Evolutionary conservation across 2,797 vertebrate species (phyloP), one percentile per base, ranked within the genome.

Genomic region (Benthosema pterotum): DNA sequence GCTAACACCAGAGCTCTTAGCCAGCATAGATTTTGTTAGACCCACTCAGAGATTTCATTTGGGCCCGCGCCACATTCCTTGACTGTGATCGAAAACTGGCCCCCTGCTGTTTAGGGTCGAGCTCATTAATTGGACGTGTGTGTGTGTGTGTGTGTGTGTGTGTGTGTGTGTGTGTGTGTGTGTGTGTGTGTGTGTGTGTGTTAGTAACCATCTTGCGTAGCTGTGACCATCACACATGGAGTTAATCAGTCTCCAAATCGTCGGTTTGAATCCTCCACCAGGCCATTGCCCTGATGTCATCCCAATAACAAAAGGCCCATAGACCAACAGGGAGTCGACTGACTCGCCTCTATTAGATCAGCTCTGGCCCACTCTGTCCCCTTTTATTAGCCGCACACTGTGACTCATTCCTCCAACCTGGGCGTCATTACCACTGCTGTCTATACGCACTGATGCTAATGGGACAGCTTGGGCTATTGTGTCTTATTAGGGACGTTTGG

Each of bases 261-360:
- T 19, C 47, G 8, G 0, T 16, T 28, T 17, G 51, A 64, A 51
- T 32, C 55, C 71, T 65, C 60, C 38, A 17, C 63, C 32, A 16
- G 67, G 78, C 72, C 53, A 56, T 77, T 75, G 68, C 62, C 19
- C 68, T 88, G 87, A 91, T 80, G 79, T 87, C 85, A 83, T 69
- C 49, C 58, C 61, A 68, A 82, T 79, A 83, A 80, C 74, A 69
- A 76, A 8, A 83, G 60, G 74, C 60, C 70, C 52, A 56, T 57
- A 63, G 75, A 74, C 78, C 75, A 77, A 49, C 75, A 28, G 79
- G 66, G 74, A 84, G 83, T 65, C 50, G 69, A 69, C 66, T 73
- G 5, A 69, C 66, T 73, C 7, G n/a, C 59, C 69, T 75, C 72
- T 63, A 59, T 79, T 75, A 71, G 77, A 79, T 85, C 80, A 71